Evolutionary conservation across 2,888 invertebrate species (phyloP).

Genomic region (Dasypolia templi): DNA sequence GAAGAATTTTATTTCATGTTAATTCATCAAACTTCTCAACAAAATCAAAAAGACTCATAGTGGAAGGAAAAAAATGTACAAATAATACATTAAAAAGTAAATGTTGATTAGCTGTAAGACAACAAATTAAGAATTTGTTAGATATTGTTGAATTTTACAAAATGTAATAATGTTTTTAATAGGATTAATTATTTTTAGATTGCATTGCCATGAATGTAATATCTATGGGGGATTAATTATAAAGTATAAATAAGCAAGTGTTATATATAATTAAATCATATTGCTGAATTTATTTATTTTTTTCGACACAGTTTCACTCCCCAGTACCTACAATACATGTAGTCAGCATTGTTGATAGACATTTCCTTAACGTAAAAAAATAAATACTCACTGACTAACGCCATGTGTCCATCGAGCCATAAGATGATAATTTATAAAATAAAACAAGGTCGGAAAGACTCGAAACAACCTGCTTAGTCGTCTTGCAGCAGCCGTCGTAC

Average conservation of each 20-base stretch:
- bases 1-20: constrained; percentile 32
- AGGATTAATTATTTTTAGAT: constrained; percentile 75
- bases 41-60: constrained; percentile 51
- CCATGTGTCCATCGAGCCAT: not conserved
- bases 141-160: constrained; percentile 81
- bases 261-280: constrained; percentile 63
- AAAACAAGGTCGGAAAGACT: not conserved
- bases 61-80: constrained; percentile 77
- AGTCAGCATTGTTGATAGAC: not conserved
- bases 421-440: not conserved
- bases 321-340: not conserved
- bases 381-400: not conserved
- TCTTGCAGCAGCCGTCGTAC: not conserved
- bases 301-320: not conserved
- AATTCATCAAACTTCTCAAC: constrained; percentile 41
- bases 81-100: constrained; percentile 75
- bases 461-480: not conserved
- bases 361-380: not conserved
- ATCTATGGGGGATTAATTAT: constrained; percentile 80
- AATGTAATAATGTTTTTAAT: constrained; percentile 75
- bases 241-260: constrained; percentile 74
- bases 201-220: constrained; percentile 79
- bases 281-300: constrained; percentile 45
- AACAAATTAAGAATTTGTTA: constrained; percentile 79
- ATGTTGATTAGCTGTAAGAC: constrained; percentile 79